These are phyloP conservation scores for Enteromius viviparus DNA, from an alignment of 2,797 vertebrate genomes.

Conservation along the genomic window DNA sequence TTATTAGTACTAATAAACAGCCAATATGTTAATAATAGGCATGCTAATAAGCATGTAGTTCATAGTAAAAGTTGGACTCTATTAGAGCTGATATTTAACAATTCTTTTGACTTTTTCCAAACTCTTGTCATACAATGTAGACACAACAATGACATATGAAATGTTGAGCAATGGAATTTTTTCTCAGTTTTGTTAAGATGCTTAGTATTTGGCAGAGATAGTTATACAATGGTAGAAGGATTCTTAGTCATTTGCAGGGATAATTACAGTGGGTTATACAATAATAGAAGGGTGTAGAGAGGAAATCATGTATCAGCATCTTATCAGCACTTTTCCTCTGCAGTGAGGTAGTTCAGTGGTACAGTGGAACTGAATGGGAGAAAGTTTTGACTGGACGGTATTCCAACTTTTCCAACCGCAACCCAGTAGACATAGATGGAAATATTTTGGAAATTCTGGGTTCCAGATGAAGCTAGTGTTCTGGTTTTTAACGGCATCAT, in stretches of 20 bases:
- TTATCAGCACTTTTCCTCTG: constrained; percentile 6
- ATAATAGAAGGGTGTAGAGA: constrained; percentile 1
- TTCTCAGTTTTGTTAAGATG: no score
- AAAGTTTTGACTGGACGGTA: not conserved
- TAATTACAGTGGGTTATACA: not conserved
- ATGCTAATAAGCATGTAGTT: no score
- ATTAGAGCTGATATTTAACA: no score
- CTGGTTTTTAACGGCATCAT: not conserved
- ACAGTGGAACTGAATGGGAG: not conserved
- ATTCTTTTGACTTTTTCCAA: no score
- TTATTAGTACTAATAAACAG: not conserved
- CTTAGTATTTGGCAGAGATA: no score
- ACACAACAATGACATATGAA: no score
- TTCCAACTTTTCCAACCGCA: not conserved
- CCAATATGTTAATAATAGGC: no score
- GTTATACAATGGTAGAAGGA: no score
- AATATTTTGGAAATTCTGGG: not conserved
- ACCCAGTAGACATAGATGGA: not conserved
- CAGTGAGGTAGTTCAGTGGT: not conserved
- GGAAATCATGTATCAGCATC: not conserved
- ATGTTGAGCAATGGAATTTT: no score
- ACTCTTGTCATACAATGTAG: no score
- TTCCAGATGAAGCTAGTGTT: not conserved
- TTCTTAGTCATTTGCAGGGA: not conserved
- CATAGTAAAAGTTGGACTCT: no score